Evolutionary conservation across 2,113 vertebrate genomes (phyloP).

Genomic region (Crotophaga sulcirostris): DNA sequence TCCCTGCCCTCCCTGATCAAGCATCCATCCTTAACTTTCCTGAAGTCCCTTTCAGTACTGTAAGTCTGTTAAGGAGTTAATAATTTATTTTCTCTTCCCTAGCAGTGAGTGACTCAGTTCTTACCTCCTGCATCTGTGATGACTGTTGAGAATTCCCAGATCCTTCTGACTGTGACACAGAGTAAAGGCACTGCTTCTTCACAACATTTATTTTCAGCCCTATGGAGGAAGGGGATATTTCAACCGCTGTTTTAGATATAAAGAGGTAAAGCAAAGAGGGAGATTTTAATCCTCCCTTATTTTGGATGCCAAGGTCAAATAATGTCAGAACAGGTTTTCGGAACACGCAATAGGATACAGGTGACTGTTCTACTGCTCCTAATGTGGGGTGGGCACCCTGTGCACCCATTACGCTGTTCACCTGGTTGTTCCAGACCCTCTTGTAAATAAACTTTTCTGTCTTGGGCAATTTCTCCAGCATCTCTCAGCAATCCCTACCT

Average conservation of each 20-base stretch:
- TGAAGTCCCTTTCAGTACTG: too few species aligned
- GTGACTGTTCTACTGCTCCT: background rate
- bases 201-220: background rate
- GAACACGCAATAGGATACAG: background rate
- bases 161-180: background rate
- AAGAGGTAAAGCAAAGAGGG: background rate
- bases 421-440: background rate
- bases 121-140: background rate
- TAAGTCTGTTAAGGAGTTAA: background rate
- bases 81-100: background rate
- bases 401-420: background rate
- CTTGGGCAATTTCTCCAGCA: background rate
- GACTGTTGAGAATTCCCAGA: background rate
- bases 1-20: too few species aligned
- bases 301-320: background rate
- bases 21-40: too few species aligned
- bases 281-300: background rate
- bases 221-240: background rate
- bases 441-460: background rate
- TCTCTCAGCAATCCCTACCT: background rate
- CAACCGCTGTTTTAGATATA: background rate
- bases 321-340: background rate
- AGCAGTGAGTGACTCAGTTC: background rate
- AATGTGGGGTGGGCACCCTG: accelerated
- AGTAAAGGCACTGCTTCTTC: background rate